These are phyloP conservation scores for Tinea pellionella DNA, from an alignment of 2,888 invertebrate species.

Conservation along the genomic window DNA sequence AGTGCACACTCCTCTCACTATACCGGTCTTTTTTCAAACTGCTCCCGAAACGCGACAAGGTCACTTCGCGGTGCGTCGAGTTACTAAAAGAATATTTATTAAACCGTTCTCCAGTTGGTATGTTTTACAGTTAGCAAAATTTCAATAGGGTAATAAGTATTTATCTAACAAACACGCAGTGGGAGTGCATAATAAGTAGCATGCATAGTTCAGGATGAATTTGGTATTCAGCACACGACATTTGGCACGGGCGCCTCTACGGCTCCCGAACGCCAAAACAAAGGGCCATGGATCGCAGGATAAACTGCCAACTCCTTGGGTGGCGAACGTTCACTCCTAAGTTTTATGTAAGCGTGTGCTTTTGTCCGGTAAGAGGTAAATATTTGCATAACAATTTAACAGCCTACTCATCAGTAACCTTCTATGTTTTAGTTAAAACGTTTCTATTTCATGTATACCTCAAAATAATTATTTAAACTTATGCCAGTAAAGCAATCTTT, in stretches of 20 bases:
- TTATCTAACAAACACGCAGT: not conserved
- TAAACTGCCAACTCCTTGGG: constrained; percentile 46
- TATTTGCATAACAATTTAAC: not conserved
- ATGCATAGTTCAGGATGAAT: constrained; percentile 25
- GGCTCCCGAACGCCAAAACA: constrained; percentile 25
- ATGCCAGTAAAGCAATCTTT: no score
- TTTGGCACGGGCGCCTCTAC: constrained; percentile 38
- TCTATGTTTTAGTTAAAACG: no score
- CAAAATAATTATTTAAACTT: no score
- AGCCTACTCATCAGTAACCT: not conserved
- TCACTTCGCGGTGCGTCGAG: no score
- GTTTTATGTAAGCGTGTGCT: not conserved
- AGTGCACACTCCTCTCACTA: no score
- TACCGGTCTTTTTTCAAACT: no score
- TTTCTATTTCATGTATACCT: no score
- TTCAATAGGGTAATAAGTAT: not conserved
- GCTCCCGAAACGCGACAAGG: no score
- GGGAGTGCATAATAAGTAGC: not conserved
- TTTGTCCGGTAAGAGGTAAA: not conserved
- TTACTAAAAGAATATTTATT: no score
- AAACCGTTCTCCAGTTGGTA: not conserved
- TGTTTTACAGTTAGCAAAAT: constrained; percentile 5
- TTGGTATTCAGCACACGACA: constrained; percentile 46
- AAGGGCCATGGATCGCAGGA: constrained; percentile 43
- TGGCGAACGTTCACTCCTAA: constrained; percentile 28